Percentiles rank a stretch among this genome's conserved stretches.
These are phyloP conservation scores for Cantharis flavilabris DNA, from an alignment of 2,888 invertebrate species.

Conservation along the genomic window DNA sequence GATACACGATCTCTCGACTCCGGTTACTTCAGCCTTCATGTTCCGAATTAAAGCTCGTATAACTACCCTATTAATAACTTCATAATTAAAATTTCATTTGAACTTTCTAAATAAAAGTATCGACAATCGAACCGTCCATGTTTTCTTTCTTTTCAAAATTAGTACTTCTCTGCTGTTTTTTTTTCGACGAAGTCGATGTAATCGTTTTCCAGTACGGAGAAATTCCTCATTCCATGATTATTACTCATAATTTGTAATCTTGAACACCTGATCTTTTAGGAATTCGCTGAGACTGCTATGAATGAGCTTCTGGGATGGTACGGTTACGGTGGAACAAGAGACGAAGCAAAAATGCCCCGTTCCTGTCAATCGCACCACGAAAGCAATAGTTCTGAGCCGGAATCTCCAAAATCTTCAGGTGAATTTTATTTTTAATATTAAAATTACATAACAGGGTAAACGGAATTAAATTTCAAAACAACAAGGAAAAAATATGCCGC, in stretches of 20 bases:
- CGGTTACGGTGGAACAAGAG: constrained; percentile 78
- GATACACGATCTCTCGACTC: constrained; percentile 35
- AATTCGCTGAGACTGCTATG: constrained; percentile 91
- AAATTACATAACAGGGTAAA: neutral
- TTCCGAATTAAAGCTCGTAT: constrained; percentile 15
- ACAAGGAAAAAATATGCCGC: neutral
- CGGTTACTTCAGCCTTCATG: constrained; percentile 27
- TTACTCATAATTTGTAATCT: neutral
- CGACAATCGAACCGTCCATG: too few relatives aligned
- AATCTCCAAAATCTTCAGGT: constrained; percentile 52
- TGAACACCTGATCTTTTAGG: constrained; percentile 60
- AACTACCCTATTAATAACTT: constrained; percentile 26
- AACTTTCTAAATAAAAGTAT: neutral
- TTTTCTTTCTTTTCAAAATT: too few relatives aligned
- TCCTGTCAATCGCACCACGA: constrained; percentile 56
- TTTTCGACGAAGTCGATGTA: neutral
- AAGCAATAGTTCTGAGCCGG: constrained; percentile 56
- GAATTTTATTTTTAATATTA: constrained; percentile 8
- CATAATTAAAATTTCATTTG: constrained; percentile 13
- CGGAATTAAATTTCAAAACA: neutral
- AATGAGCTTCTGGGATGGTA: constrained; percentile 92
- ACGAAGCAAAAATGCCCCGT: constrained; percentile 51
- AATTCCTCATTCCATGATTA: neutral
- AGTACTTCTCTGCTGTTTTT: too few relatives aligned
- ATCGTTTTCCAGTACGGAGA: neutral